Conservation (phyloP, 2,888 invertebrate genomes). For the Galerucella calmariensis region DNA sequence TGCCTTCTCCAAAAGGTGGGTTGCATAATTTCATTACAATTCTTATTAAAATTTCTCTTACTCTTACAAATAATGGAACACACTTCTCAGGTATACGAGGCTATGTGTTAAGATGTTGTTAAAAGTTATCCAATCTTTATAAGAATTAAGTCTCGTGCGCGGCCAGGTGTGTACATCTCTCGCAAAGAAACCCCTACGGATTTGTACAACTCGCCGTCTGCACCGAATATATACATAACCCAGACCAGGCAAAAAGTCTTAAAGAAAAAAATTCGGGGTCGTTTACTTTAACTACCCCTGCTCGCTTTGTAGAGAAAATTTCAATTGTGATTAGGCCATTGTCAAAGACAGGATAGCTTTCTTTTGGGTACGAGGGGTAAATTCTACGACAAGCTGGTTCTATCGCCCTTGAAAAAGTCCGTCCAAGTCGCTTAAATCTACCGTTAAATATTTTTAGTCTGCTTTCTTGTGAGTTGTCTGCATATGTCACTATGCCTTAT, state of each 20-base stretch:
- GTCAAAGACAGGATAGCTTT: constrained; percentile 50
- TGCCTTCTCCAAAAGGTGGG: too few species aligned
- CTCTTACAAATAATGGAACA: not conserved
- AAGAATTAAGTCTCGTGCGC: constrained; percentile 46
- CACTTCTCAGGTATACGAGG: constrained; percentile 1
- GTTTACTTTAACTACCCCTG: constrained; percentile 48
- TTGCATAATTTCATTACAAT: too few species aligned
- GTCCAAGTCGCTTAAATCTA: constrained; percentile 31
- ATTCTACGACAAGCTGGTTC: constrained; percentile 46
- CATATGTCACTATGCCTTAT: not conserved
- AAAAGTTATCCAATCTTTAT: constrained; percentile 3
- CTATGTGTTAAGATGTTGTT: constrained; percentile 10
- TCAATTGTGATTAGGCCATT: constrained; percentile 50
- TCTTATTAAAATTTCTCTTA: too few species aligned
- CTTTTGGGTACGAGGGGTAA: constrained; percentile 47
- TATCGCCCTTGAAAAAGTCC: constrained; percentile 43
- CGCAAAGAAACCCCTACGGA: constrained; percentile 41
- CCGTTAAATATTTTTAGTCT: constrained; percentile 39
- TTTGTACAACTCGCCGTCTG: constrained; percentile 5
- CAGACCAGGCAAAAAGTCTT: constrained; percentile 50
- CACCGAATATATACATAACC: constrained; percentile 27
- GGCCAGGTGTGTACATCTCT: constrained; percentile 48
- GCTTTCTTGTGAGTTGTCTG: constrained; percentile 10
- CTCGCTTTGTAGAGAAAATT: constrained; percentile 44
- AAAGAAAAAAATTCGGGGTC: constrained; percentile 44